Conservation (phyloP, 2,888 invertebrate species). For the Panopea generosa region DNA sequence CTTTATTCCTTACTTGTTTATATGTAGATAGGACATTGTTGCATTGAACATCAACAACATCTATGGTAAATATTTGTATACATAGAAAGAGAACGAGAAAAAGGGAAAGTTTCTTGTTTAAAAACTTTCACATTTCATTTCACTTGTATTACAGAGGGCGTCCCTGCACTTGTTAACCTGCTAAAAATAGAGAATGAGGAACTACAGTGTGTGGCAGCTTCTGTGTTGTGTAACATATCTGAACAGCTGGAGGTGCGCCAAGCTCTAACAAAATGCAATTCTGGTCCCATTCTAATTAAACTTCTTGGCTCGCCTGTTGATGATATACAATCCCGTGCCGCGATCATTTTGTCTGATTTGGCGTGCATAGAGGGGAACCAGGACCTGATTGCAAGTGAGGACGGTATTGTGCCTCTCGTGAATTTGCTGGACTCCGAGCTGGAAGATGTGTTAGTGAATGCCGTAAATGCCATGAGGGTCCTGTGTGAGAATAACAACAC, state of each 20-base stretch:
- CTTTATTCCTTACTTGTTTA: too few relatives aligned
- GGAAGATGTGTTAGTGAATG: slow-evolving; percentile 84
- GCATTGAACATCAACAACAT: too few relatives aligned
- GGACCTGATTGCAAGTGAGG: slow-evolving; percentile 76
- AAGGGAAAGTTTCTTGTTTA: too few relatives aligned
- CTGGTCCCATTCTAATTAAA: slow-evolving; percentile 81
- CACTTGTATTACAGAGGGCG: slow-evolving; percentile 75
- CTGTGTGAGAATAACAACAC: slow-evolving; percentile 78
- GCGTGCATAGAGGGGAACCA: slow-evolving; percentile 82
- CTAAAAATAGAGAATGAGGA: slow-evolving; percentile 79
- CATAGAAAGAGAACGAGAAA: too few relatives aligned
- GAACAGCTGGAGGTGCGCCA: slow-evolving; percentile 80
- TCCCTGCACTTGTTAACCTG: slow-evolving; percentile 81
- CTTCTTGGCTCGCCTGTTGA: slow-evolving; percentile 80
- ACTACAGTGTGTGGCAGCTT: slow-evolving; percentile 82
- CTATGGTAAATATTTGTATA: too few relatives aligned
- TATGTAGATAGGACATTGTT: too few relatives aligned
- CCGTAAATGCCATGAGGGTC: slow-evolving; percentile 84
- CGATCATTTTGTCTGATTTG: slow-evolving; percentile 84
- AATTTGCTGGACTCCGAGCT: slow-evolving; percentile 81
- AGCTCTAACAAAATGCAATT: slow-evolving; percentile 78
- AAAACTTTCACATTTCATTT: too few relatives aligned
- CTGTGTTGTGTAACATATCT: slow-evolving; percentile 84
- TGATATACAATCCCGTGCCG: slow-evolving; percentile 84
- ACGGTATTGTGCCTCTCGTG: slow-evolving; percentile 81